Percentiles rank a stretch among this genome's conserved stretches.
These are phyloP conservation scores for Engraulis encrasicolus DNA, from an alignment of 2,113 vertebrate genomes.

Conservation along the genomic window DNA sequence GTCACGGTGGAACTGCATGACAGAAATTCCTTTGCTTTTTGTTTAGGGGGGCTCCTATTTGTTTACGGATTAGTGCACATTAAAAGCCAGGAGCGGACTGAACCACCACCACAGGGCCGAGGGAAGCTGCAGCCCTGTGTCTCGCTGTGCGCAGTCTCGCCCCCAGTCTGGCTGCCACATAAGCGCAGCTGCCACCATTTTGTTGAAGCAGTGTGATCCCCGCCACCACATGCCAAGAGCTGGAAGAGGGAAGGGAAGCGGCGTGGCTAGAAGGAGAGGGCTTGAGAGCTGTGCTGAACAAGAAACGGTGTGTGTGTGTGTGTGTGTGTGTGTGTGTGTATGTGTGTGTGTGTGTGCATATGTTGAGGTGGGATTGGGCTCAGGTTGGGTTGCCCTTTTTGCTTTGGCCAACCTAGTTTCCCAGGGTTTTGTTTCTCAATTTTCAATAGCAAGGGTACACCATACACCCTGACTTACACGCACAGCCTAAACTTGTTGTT, in stretches of 20 bases:
- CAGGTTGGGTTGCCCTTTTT: slow-evolving; percentile 27
- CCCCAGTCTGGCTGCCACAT: slow-evolving; percentile 48
- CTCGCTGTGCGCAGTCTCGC: slow-evolving; percentile 22
- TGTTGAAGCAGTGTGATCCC: slow-evolving; percentile 66
- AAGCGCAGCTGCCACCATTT: slow-evolving; percentile 70
- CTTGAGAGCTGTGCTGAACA: neutral
- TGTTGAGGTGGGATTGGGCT: slow-evolving; percentile 31
- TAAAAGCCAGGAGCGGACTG: neutral
- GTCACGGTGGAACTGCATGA: neutral
- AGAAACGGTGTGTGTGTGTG: slow-evolving; percentile 24
- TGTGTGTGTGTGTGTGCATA: slow-evolving; percentile 24
- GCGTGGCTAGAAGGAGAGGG: slow-evolving; percentile 32
- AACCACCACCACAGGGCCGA: neutral
- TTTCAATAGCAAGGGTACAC: neutral
- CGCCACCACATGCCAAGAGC: slow-evolving; percentile 57
- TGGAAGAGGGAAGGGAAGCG: slow-evolving; percentile 48
- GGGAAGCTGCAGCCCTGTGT: slow-evolving; percentile 18
- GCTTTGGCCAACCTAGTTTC: neutral
- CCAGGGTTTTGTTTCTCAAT: neutral
- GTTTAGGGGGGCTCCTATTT: slow-evolving; percentile 10
- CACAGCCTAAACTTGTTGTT: too few species aligned
- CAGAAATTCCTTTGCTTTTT: slow-evolving; percentile 8
- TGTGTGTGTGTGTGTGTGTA: slow-evolving; percentile 27
- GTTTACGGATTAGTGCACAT: slow-evolving; percentile 32
- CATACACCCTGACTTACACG: neutral